Evolutionary conservation across 2,113 vertebrate species (phyloP).

Genomic region (Lampris megalopsis): DNA sequence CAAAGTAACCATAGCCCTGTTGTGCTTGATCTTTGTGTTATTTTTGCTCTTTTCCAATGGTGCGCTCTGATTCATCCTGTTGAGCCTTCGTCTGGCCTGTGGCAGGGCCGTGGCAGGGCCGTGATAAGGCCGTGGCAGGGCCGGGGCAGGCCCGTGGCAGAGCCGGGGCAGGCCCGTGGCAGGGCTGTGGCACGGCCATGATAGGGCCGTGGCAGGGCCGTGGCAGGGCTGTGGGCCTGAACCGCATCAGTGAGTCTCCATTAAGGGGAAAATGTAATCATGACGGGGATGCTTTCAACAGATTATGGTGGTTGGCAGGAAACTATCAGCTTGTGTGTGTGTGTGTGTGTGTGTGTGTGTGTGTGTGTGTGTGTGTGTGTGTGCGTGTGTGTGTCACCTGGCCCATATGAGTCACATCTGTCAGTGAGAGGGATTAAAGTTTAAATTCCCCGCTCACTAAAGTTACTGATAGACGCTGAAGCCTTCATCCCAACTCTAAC

Average conservation of each 20-base stretch:
- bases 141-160: too few relatives aligned
- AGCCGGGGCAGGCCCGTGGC: too few relatives aligned
- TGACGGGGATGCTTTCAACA: slow-evolving; percentile 67
- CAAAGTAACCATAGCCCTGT: neutral
- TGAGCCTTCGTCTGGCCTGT: neutral
- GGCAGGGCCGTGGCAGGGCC: neutral
- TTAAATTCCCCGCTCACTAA: slow-evolving; percentile 11
- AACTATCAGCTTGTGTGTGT: slow-evolving; percentile 53
- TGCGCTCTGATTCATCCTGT: slow-evolving; percentile 20
- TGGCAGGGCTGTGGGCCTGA: slow-evolving; percentile 17
- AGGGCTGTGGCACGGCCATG: too few relatives aligned
- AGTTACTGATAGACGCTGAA: too few relatives aligned
- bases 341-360: slow-evolving; percentile 17
- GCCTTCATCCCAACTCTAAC: too few relatives aligned
- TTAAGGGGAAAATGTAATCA: slow-evolving; percentile 77
- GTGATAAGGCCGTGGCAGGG: too few relatives aligned
- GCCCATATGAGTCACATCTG: slow-evolving; percentile 61
- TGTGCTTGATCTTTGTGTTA: neutral
- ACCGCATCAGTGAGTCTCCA: slow-evolving; percentile 73
- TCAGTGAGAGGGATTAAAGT: slow-evolving; percentile 40
- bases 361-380: slow-evolving; percentile 1
- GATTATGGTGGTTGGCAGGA: slow-evolving; percentile 65
- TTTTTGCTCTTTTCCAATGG: neutral
- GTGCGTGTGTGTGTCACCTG: slow-evolving; percentile 47
- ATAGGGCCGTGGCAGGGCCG: too few relatives aligned